Conservation (phyloP, 1,140 invertebrate species). For the Lamellibrachia luymesi region DNA sequence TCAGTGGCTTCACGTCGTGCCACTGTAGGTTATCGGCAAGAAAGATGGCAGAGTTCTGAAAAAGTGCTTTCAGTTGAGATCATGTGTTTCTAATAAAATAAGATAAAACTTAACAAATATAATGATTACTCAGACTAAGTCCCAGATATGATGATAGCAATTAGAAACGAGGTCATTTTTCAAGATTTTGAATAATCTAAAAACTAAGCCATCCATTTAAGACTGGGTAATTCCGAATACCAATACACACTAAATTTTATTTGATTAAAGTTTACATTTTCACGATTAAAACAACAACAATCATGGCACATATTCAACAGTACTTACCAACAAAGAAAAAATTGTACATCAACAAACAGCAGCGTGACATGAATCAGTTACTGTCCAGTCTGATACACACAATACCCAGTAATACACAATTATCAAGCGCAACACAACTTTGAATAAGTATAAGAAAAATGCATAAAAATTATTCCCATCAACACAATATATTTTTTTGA, state of each 20-base stretch:
- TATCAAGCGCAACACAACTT: not conserved
- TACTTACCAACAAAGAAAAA: not conserved
- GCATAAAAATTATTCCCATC: not conserved
- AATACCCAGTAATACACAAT: not conserved
- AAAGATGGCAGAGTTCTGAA: too few species aligned
- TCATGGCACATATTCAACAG: not conserved
- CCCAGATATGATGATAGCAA: too few species aligned
- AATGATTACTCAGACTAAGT: not conserved
- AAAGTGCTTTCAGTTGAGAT: not conserved
- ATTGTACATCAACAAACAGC: not conserved
- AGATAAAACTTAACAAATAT: not conserved
- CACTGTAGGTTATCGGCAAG: too few species aligned
- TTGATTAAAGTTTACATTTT: not conserved
- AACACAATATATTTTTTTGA: not conserved
- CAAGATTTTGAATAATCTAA: not conserved
- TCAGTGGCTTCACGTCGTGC: too few species aligned
- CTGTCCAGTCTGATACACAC: not conserved
- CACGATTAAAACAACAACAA: not conserved
- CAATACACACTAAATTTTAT: not conserved
- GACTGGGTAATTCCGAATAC: not conserved
- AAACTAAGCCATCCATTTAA: not conserved
- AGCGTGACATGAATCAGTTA: not conserved
- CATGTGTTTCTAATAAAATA: not conserved
- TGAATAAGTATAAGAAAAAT: not conserved
- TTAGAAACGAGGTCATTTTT: not conserved